Base-by-base conservation (phyloP, 2,113 vertebrate genomes). In the Polypterus senegalus region DNA sequence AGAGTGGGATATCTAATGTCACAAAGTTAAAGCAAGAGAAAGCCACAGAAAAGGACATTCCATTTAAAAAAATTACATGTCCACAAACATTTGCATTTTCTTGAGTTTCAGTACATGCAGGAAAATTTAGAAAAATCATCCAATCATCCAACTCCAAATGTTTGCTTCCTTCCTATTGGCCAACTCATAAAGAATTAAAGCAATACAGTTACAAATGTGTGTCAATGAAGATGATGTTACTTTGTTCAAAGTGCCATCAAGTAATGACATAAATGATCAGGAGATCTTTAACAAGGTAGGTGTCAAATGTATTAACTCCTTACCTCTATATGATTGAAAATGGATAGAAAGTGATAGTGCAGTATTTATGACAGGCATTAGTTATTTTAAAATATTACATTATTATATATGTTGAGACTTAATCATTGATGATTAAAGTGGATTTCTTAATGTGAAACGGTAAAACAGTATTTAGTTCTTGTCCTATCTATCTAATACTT, bases 281-380 rank as follows among this genome's bases (percentile, higher is more conserved):
- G 63, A 70, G 72, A 72, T 65, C 9, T 0, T 66, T 68, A 51
- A 44, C 75, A 82, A 88, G 86, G 92, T 94, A 88, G 83, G 92
- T 83, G 46, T 65, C 5, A 49, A 70, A 69, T 67, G 59, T 56
- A 66, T 4, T 3, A n/a, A n/a, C 59, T 68, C 68, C n/a, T 74
- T 68, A 4, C 0, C 11, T 72, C 70, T 70, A 65, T 67, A 58
- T 27, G 27, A 27, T 27, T 27, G 27, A 27, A 27, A 27, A 27
- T 27, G 27, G 27, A 27, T 27, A 27, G 27, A 27, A 27, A 27
- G 27, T n/a, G n/a, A n/a, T n/a, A n/a, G n/a, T 27, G 27, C 27
- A 27, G 27, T 27, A 27, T 27, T 27, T 27, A 27, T 27, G 27
- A 27, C 27, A 27, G 27, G 27, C 27, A 27, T 27, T 27, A 27